phyloP scores from a whole-genome alignment of 2,888 invertebrate genomes.

The Spisula subtruncata region DNA sequence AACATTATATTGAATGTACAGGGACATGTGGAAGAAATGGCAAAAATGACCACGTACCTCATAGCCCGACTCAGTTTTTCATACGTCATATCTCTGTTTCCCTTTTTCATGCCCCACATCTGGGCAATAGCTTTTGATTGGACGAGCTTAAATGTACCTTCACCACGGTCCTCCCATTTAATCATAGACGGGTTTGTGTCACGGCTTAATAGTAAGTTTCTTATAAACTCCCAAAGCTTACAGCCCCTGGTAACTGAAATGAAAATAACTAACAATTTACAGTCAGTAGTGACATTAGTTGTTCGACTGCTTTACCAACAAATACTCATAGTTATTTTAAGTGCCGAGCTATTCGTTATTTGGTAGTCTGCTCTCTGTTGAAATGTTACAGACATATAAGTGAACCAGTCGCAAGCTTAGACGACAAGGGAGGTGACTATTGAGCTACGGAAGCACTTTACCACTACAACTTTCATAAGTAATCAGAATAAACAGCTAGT shows the following conservation, averaged over 20 bases:
- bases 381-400: too few relatives aligned
- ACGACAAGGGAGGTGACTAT: too few relatives aligned
- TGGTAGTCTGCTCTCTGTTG: too few relatives aligned
- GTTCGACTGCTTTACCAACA: too few relatives aligned
- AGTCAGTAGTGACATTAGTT: too few relatives aligned
- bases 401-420: too few relatives aligned
- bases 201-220: constrained; percentile 93
- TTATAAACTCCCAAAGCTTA: constrained; percentile 94
- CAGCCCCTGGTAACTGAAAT: constrained; percentile 82
- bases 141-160: constrained; percentile 95
- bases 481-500: too few relatives aligned
- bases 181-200: constrained; percentile 94
- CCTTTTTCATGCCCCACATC: constrained; percentile 95
- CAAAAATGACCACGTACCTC: constrained; percentile 89
- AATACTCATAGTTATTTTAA: background rate
- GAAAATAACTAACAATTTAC: background rate
- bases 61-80: constrained; percentile 96
- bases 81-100: constrained; percentile 96
- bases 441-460: too few relatives aligned
- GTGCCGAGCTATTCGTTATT: too few relatives aligned
- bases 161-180: constrained; percentile 94
- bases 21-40: too few relatives aligned
- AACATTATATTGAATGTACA: background rate
- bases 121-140: constrained; percentile 95
- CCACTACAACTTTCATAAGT: too few relatives aligned